Conservation (phyloP, 1,140 invertebrate genomes). For the Fopius arisanus region DNA sequence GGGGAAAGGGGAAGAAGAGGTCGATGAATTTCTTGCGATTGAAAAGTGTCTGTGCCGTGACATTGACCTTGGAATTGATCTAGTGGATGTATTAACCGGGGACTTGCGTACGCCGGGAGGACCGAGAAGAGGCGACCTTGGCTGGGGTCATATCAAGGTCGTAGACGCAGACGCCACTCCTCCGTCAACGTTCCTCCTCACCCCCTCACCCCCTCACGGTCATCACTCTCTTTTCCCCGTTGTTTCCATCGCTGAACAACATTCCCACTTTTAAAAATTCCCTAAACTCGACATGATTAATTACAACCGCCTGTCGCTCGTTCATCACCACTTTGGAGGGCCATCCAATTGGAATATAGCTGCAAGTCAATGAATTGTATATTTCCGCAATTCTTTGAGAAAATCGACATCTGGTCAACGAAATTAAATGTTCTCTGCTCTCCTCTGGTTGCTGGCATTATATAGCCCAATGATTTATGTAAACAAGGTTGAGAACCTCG, state of each 20-base stretch:
- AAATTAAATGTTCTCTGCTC: neutral
- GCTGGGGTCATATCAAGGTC: constrained; percentile 56
- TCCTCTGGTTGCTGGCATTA: neutral
- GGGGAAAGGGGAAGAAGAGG: neutral
- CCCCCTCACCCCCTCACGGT: neutral
- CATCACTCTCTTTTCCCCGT: neutral
- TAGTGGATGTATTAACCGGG: constrained; percentile 17
- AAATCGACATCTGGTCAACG: no score
- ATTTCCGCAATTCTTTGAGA: no score
- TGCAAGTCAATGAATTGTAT: no score
- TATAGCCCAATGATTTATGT: constrained; percentile 26
- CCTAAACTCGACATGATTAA: neutral
- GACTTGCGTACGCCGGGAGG: constrained; percentile 46
- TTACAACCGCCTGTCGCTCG: no score
- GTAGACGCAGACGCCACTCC: constrained; percentile 55
- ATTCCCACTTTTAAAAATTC: neutral
- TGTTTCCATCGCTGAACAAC: neutral
- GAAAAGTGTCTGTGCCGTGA: constrained; percentile 44
- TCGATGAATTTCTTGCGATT: constrained; percentile 10
- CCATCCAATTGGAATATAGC: no score
- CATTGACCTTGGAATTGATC: constrained; percentile 63
- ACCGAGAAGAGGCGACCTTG: constrained; percentile 51
- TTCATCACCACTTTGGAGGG: no score
- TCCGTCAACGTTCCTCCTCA: constrained; percentile 2
- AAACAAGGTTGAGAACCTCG: constrained; percentile 39